Percentiles rank a stretch among this genome's conserved stretches.
phyloP scores from a whole-genome alignment of 2,797 vertebrate species.

The Amblyraja radiata region DNA sequence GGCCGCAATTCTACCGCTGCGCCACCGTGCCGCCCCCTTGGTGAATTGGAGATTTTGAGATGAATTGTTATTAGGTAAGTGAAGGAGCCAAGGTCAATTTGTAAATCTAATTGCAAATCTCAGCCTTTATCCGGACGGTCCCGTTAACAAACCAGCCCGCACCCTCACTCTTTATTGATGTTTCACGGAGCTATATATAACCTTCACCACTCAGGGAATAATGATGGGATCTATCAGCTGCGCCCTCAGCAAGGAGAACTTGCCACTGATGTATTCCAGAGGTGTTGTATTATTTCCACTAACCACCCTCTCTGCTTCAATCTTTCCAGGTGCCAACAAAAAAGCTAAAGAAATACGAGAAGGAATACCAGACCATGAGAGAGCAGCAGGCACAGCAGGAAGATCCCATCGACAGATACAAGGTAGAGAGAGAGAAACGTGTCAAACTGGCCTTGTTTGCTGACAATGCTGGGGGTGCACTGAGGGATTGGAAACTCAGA shows the following conservation, averaged over 20 bases:
- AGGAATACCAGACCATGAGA: slow-evolving; percentile 85
- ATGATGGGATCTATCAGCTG: not conserved
- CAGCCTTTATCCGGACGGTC: no score
- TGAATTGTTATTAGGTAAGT: no score
- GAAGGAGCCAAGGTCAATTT: no score
- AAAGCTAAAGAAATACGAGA: slow-evolving; percentile 98
- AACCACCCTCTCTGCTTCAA: slow-evolving; percentile 36
- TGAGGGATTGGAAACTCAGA: not conserved
- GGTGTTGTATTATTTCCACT: not conserved
- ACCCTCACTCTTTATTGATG: no score
- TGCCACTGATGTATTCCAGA: not conserved
- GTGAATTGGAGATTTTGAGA: no score
- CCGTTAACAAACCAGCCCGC: no score
- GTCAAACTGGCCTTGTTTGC: not conserved
- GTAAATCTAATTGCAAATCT: no score
- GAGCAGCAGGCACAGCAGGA: slow-evolving; percentile 94
- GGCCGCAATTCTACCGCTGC: no score
- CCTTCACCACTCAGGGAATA: no score
- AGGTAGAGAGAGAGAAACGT: slow-evolving; percentile 55
- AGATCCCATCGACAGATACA: slow-evolving; percentile 93
- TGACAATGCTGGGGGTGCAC: no score
- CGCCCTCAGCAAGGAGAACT: not conserved
- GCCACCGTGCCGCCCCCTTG: no score
- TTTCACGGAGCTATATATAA: no score
- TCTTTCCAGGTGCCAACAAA: slow-evolving; percentile 81